Conservation (phyloP, 2,888 invertebrate species). For the Anodontia alba region DNA sequence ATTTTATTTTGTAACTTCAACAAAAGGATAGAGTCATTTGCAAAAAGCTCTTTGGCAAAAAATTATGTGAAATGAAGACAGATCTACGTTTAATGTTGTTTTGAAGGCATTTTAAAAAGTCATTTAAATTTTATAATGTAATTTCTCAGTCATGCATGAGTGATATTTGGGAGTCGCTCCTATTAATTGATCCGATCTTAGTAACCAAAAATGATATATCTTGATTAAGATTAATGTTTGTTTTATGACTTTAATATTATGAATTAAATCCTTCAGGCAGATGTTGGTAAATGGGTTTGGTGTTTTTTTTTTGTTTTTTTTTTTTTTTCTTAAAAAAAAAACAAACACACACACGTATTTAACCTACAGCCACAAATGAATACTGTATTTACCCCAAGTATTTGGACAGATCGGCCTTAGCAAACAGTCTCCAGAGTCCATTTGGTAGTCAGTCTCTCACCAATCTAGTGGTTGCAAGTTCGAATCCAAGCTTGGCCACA, state of each 20-base stretch:
- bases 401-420: no score
- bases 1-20: slow-evolving; percentile 6
- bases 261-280: slow-evolving; percentile 10
- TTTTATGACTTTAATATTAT: slow-evolving; percentile 8
- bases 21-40: background rate
- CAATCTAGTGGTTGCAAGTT: no score
- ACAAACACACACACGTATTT: no score
- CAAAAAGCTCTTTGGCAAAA: background rate
- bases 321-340: no score
- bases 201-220: slow-evolving; percentile 11
- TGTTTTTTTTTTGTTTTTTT: no score
- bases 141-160: background rate
- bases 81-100: slow-evolving; percentile 1
- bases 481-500: no score
- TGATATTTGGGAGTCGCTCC: slow-evolving; percentile 7
- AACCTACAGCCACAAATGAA: no score
- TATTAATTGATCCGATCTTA: background rate
- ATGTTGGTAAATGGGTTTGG: background rate
- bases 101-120: slow-evolving; percentile 1
- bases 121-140: slow-evolving; percentile 7
- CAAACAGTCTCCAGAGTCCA: no score
- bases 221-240: slow-evolving; percentile 3
- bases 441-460: no score
- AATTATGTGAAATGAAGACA: slow-evolving; percentile 8
- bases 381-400: no score